These are phyloP conservation scores for Myoxocephalus aenaeus DNA, from an alignment of 2,797 vertebrate species.

Conservation along the genomic window DNA sequence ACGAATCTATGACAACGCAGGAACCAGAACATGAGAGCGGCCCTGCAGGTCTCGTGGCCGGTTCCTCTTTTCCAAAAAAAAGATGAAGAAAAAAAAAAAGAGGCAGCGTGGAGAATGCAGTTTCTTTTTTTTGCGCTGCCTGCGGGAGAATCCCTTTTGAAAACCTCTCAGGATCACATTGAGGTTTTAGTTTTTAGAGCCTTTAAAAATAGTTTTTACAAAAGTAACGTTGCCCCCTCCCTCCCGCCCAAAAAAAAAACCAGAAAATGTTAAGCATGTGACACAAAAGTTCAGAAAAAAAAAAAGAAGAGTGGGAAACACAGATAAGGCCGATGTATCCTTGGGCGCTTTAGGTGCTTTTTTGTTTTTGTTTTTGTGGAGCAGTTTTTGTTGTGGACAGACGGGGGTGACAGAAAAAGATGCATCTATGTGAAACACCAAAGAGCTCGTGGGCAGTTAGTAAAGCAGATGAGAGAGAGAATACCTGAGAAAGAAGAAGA, in stretches of 20 bases:
- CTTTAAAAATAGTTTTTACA: slow-evolving; percentile 75
- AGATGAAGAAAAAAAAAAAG: slow-evolving; percentile 36
- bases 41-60: slow-evolving; percentile 63
- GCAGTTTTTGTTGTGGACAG: slow-evolving; percentile 66
- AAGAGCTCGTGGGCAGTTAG: slow-evolving; percentile 91
- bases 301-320: slow-evolving; percentile 63
- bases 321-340: slow-evolving; percentile 85
- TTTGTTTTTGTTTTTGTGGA: slow-evolving; percentile 74
- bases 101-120: slow-evolving; percentile 84
- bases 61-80: slow-evolving; percentile 50
- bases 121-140: slow-evolving; percentile 64
- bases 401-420: slow-evolving; percentile 86
- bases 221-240: slow-evolving; percentile 43
- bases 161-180: slow-evolving; percentile 54
- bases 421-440: slow-evolving; percentile 87
- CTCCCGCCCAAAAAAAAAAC: slow-evolving; percentile 28
- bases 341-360: slow-evolving; percentile 65
- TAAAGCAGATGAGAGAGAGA: slow-evolving; percentile 97
- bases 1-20: slow-evolving; percentile 96
- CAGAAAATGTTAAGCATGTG: slow-evolving; percentile 79
- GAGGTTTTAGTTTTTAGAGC: slow-evolving; percentile 64
- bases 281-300: slow-evolving; percentile 74
- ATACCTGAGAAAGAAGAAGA: slow-evolving; percentile 94
- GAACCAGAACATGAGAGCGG: slow-evolving; percentile 93
- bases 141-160: slow-evolving; percentile 52